Conservation (phyloP, 2,797 vertebrate species). For the Thunnus albacares region DNA sequence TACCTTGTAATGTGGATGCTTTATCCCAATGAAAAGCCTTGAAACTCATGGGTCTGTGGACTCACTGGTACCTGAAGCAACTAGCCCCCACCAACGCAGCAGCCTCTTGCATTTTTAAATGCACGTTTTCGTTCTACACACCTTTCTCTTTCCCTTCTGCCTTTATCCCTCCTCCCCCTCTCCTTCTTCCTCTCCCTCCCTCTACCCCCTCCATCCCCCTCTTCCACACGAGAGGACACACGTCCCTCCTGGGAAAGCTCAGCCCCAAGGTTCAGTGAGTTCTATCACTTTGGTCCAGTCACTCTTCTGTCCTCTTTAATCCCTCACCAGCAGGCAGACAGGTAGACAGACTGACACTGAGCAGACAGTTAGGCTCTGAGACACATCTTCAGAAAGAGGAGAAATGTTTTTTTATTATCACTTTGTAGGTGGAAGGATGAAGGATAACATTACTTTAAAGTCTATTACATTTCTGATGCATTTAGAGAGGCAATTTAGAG, state of each 20-base stretch:
- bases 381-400: conserved; percentile 25
- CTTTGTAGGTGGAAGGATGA: conserved; percentile 8
- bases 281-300: conserved; percentile 75
- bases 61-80: not conserved
- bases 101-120: not conserved
- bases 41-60: not conserved
- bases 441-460: not conserved
- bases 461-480: conserved; percentile 29
- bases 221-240: conserved; percentile 68
- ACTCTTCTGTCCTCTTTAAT: conserved; percentile 73
- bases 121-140: not conserved
- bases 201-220: not conserved
- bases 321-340: conserved; percentile 67
- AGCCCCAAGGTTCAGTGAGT: conserved; percentile 69
- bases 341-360: conserved; percentile 56
- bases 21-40: not conserved
- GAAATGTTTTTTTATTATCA: not conserved
- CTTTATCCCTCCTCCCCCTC: not conserved
- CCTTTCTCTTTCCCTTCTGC: not conserved
- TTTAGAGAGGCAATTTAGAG: conserved; percentile 13
- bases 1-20: not conserved
- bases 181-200: not conserved
- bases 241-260: conserved; percentile 70
- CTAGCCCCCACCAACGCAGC: too few relatives aligned
- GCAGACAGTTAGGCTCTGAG: conserved; percentile 54